Evolutionary conservation across 1,140 invertebrate species (phyloP).

Genomic region (Brachionus rubens): DNA sequence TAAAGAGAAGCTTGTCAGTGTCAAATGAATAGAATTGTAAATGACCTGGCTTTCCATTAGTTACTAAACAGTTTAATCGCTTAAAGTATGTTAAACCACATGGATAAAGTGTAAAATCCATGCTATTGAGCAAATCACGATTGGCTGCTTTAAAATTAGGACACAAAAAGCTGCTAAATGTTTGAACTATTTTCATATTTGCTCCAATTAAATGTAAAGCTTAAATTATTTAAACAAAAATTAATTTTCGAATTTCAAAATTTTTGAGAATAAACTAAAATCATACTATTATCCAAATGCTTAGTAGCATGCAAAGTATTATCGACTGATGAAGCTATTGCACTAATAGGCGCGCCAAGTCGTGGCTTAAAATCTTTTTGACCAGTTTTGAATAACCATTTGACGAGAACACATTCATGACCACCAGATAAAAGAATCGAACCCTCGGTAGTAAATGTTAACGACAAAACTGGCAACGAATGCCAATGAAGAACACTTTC

Average conservation of each 20-base stretch:
- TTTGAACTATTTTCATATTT: conserved; percentile 60
- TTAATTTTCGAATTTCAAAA: conserved; percentile 44
- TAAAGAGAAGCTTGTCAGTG: conserved; percentile 69
- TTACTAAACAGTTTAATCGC: conserved; percentile 46
- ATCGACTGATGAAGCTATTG: conserved; percentile 68
- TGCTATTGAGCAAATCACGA: background rate
- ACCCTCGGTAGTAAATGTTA: conserved; percentile 70
- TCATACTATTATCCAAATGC: conserved; percentile 71
- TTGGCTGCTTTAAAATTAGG: background rate
- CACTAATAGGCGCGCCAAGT: conserved; percentile 68
- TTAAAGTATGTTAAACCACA: conserved; percentile 11
- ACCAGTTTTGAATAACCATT: conserved; percentile 65
- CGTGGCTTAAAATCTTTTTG: conserved; percentile 70
- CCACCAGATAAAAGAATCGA: conserved; percentile 72
- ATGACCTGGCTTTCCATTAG: conserved; percentile 73
- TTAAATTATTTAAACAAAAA: conserved; percentile 52
- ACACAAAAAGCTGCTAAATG: conserved; percentile 65
- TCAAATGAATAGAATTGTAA: conserved; percentile 74
- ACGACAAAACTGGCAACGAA: conserved; percentile 68
- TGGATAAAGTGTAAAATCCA: background rate
- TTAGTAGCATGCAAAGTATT: conserved; percentile 68
- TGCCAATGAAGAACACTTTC: conserved; percentile 72
- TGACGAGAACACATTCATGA: conserved; percentile 74
- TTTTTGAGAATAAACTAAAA: too few species aligned
- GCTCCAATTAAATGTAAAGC: conserved; percentile 65